These are phyloP conservation scores for Staurois parvus DNA, from an alignment of 2,797 vertebrate genomes.

Conservation along the genomic window DNA sequence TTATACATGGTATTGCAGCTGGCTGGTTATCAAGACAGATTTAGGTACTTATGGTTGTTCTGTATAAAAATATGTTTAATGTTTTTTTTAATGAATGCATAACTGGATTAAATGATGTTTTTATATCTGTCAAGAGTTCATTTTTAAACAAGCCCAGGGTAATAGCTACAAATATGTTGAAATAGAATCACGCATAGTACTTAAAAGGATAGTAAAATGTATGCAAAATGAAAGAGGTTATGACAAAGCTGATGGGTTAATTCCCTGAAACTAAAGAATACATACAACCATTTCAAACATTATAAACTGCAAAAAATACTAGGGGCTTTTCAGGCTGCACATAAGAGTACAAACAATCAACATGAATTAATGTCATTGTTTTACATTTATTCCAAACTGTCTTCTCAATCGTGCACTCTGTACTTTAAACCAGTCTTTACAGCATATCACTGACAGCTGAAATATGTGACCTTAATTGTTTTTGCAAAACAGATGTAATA, in stretches of 20 bases:
- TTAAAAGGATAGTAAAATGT: not conserved
- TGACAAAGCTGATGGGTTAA: not conserved
- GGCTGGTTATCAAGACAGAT: not conserved
- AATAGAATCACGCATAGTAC: not conserved
- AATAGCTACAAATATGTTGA: not conserved
- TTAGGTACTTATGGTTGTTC: not conserved
- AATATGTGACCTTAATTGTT: constrained; percentile 53
- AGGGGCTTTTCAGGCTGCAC: not conserved
- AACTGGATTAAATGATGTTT: not conserved
- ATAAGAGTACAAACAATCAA: constrained; percentile 8
- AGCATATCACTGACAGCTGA: constrained; percentile 46
- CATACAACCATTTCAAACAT: not conserved
- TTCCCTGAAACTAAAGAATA: not conserved
- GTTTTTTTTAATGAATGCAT: not conserved
- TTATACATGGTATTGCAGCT: not conserved
- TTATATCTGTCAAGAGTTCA: not conserved
- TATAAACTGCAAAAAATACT: not conserved
- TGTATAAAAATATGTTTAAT: not conserved
- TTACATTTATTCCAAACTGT: constrained; percentile 36
- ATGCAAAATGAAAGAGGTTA: not conserved
- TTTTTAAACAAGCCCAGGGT: not conserved
- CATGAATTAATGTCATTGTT: constrained; percentile 42
- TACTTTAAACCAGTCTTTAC: constrained; percentile 33
- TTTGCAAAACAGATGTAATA: constrained; percentile 52
- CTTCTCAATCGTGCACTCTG: constrained; percentile 20